A percentile compares a stretch with the other conserved stretches of the same genome.
Evolutionary conservation across 2,113 vertebrate species (phyloP).

Genomic region (Crotalus helleri): DNA sequence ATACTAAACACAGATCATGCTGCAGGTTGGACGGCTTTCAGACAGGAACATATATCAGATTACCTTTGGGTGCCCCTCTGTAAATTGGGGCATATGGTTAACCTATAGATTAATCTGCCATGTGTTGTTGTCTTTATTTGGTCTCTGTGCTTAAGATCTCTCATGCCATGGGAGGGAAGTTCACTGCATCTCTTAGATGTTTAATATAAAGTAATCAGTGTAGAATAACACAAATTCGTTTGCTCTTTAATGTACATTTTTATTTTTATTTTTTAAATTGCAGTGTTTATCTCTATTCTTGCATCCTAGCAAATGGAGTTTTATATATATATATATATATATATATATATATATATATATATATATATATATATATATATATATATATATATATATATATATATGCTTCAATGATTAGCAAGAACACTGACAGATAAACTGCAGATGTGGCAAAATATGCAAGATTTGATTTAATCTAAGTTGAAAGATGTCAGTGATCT

Average conservation of each 20-base stretch:
- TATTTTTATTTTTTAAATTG: conserved; percentile 8
- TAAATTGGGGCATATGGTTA: neutral
- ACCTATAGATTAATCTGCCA: neutral
- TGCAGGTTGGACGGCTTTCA: neutral
- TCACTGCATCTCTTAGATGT: neutral
- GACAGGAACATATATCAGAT: neutral
- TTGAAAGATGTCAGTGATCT: conserved; percentile 73
- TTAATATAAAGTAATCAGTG: neutral
- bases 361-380: too few species aligned
- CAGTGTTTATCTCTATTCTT: conserved; percentile 16
- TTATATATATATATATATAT: too few species aligned
- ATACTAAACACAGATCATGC: neutral
- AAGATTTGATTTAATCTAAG: conserved; percentile 68
- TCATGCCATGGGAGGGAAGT: neutral
- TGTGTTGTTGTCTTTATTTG: neutral
- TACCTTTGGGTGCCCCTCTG: neutral
- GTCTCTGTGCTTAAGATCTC: neutral
- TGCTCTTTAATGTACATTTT: neutral
- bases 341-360: neutral
- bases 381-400: neutral
- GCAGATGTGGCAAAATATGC: conserved; percentile 63
- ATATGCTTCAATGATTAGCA: conserved; percentile 37
- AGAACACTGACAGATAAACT: conserved; percentile 67
- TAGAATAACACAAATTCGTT: neutral
- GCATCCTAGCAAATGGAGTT: too few species aligned